Base-by-base conservation (phyloP, 2,113 vertebrate genomes). In the Tylochromis polylepis region DNA sequence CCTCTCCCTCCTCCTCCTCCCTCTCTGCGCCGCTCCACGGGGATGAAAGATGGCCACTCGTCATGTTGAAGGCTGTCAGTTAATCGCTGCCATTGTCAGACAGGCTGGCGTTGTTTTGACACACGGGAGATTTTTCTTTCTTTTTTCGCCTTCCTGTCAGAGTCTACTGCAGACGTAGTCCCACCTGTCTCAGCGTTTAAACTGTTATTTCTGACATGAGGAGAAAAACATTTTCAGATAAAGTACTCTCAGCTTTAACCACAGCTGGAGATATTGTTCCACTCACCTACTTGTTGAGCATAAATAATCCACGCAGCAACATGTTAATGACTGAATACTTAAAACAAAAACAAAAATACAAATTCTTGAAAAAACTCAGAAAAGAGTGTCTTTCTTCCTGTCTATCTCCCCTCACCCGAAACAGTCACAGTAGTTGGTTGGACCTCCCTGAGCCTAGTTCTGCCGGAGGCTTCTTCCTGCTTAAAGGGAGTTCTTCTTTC, bases 1-100 rank as follows among this genome's bases (percentile, higher is more conserved):
- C 82, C 36, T 46, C 82, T 72, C 65, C 82, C 58, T 81, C 87
- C 81, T 78, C 78, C 80, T 62, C 31, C 36, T 56, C 65, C 72
- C n/a, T 81, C 87, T 55, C 46, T 58, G 72, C 55, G n/a, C 60
- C 4, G 27, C 87, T 83, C 92, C 67, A 2, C 31, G 6, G 88
- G 89, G 93, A 90, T 8, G 58, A 92, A 62, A 88, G 58, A 88
- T 89, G 89, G 87, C 49, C 3, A 34, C 79, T 83, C 14, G 56
- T 82, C 91, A 83, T 8, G 65, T 29, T 80, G 86, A 89, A 49
- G 55, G 88, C 88, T 89, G 90, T 87, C 87, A 91, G 41, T 82
- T 83, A 85, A 88, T 79, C 59, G 18, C 65, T 7, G 65, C 4
- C 31, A 43, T 58, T 78, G 78, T 80, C 86, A 56, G 22, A 75